A percentile compares a stretch with the other conserved stretches of the same genome.
phyloP scores from a whole-genome alignment of 1,140 invertebrate genomes.

The Dinothrombium tinctorium region DNA sequence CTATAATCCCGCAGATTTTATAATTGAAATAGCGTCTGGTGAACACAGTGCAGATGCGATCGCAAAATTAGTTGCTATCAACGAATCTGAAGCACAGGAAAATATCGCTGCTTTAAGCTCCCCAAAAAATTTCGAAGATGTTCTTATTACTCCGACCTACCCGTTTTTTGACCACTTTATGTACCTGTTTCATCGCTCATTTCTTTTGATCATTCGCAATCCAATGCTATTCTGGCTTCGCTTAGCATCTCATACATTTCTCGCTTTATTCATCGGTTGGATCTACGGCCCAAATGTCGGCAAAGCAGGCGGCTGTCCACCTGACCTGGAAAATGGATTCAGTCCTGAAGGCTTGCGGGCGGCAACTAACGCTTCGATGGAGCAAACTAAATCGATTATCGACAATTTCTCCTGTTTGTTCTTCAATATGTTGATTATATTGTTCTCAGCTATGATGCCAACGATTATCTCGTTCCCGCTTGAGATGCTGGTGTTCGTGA shows the following conservation, averaged over 20 bases:
- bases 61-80: not conserved
- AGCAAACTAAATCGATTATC: constrained; percentile 4
- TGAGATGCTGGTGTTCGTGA: constrained; percentile 33
- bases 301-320: constrained; percentile 7
- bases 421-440: constrained; percentile 79
- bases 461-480: constrained; percentile 84
- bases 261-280: constrained; percentile 12
- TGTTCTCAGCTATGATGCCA: constrained; percentile 90
- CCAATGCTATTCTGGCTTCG: constrained; percentile 8
- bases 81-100: constrained; percentile 7
- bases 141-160: not conserved
- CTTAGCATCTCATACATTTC: constrained; percentile 2
- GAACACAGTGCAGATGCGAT: constrained; percentile 7
- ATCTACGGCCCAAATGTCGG: constrained; percentile 9
- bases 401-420: constrained; percentile 71
- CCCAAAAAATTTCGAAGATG: not conserved
- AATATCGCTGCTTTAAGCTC: not conserved
- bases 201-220: constrained; percentile 7
- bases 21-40: constrained; percentile 12
- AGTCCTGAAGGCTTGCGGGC: not conserved
- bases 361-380: constrained; percentile 1
- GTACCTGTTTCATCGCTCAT: constrained; percentile 7
- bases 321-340: not conserved
- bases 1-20: constrained; percentile 12
- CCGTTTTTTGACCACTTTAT: constrained; percentile 7